Evolutionary conservation across 2,113 vertebrate genomes (phyloP).

Genomic region (Noctilio leporinus): DNA sequence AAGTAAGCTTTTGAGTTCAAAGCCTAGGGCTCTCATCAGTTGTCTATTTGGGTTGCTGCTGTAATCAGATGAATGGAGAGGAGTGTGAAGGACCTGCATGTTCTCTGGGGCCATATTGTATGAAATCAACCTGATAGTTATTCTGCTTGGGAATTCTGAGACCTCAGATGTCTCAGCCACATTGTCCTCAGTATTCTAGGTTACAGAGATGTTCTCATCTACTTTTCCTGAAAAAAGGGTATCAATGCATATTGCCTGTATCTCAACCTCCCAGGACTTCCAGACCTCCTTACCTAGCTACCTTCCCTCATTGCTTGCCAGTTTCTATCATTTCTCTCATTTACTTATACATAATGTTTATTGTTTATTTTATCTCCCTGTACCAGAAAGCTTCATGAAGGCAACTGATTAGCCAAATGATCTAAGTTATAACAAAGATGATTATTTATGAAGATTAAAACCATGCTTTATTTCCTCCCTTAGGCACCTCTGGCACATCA

Average conservation of each 20-base stretch:
- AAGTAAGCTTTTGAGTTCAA: neutral
- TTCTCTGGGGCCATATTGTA: neutral
- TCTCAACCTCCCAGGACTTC: neutral
- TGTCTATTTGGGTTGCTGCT: neutral
- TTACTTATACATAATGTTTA: neutral
- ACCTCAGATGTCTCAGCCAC: neutral
- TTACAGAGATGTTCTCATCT: neutral
- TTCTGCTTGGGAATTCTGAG: neutral
- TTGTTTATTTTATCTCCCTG: neutral
- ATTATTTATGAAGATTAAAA: neutral
- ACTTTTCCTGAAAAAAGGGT: neutral
- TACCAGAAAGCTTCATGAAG: neutral
- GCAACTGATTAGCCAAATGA: neutral
- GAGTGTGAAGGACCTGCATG: neutral
- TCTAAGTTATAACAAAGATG: neutral
- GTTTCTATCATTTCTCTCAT: neutral
- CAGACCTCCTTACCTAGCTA: neutral
- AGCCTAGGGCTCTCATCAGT: neutral
- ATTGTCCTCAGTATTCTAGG: neutral
- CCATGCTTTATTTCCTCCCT: neutral
- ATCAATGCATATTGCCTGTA: neutral
- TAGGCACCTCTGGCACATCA: neutral
- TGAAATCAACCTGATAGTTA: neutral
- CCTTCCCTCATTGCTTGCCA: neutral
- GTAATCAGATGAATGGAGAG: neutral